Percentiles rank a stretch among this genome's conserved stretches.
phyloP scores from a whole-genome alignment of 2,113 vertebrate genomes.

The Prolemur simus region DNA sequence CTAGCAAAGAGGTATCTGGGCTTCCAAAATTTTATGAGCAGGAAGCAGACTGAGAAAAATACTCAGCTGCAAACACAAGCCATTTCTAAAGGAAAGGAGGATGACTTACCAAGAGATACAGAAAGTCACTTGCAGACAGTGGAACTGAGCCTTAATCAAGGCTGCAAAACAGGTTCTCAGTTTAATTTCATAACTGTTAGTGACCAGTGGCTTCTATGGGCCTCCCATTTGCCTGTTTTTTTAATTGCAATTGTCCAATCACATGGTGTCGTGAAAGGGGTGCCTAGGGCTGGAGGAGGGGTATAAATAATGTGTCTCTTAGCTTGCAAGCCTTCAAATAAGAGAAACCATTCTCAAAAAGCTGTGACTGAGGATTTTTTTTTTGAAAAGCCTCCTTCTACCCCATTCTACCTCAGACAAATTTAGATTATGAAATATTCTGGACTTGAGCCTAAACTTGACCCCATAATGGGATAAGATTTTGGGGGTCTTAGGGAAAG shows the following conservation, averaged over 20 bases:
- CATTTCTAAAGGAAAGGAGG: background rate
- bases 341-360: background rate
- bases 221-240: background rate
- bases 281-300: rapidly evolving
- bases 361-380: background rate
- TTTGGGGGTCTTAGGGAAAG: background rate
- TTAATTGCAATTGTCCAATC: background rate
- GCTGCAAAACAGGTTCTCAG: background rate
- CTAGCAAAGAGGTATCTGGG: background rate
- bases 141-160: background rate
- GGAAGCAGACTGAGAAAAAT: background rate
- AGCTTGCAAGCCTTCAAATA: background rate
- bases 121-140: background rate
- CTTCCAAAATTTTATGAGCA: background rate
- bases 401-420: background rate
- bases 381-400: background rate
- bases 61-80: background rate
- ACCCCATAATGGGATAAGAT: background rate
- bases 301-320: background rate
- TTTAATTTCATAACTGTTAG: background rate
- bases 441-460: background rate
- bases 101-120: background rate
- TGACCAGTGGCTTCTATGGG: background rate
- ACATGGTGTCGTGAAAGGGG: background rate
- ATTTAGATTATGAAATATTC: background rate